Base-by-base conservation (phyloP, 2,797 vertebrate species). In the Ctenosaura bakeri region DNA sequence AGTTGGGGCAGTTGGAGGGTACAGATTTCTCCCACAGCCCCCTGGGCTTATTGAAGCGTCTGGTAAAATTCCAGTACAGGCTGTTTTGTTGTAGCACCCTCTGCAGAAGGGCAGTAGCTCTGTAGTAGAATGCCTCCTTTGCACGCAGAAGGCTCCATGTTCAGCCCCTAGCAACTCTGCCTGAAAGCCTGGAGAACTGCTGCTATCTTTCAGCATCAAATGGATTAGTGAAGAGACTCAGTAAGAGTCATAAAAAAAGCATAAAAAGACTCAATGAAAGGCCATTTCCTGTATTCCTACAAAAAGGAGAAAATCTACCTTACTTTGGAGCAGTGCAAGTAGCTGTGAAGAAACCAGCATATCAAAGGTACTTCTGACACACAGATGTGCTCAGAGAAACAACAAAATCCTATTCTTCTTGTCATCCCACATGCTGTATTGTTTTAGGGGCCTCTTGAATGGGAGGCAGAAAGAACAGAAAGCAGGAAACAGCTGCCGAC, bases 401-500 rank as follows among this genome's bases (percentile, higher is more conserved):
- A 42, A 74, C 13, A 83, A 16, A 10, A 86, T 77, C 78, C 54
- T 42, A 56, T 3, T 76, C 26, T 59, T 69, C 10, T 12, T n/a
- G 22, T 29, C 22, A 46, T 71, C 38, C 73, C 62, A 59, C 29
- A 38, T 50, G n/a, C 42, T 46, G 22, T 64, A 62, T 76, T 66
- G 62, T 82, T 35, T 46, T 71, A 20, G 46, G 29, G 56, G 20
- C 32, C 42, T 9, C 29, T 32, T 56, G n/a, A 71, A 82, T n/a
- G 35, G 38, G 56, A 79, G 38, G 32, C 35, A 52, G 77, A 56
- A 26, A n/a, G 20, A 82, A 83, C 50, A 10, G 50, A 38, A 89
- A 90, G 73, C 71, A 74, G 83, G 74, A 86, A 80, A 66, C 20
- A 66, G 29, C 46, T 87, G 73, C 35, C 78, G 56, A 54, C 18